A percentile compares a stretch with the other conserved stretches of the same genome.
phyloP scores from a whole-genome alignment of 1,140 invertebrate species.

The Nixonia krombeini region DNA sequence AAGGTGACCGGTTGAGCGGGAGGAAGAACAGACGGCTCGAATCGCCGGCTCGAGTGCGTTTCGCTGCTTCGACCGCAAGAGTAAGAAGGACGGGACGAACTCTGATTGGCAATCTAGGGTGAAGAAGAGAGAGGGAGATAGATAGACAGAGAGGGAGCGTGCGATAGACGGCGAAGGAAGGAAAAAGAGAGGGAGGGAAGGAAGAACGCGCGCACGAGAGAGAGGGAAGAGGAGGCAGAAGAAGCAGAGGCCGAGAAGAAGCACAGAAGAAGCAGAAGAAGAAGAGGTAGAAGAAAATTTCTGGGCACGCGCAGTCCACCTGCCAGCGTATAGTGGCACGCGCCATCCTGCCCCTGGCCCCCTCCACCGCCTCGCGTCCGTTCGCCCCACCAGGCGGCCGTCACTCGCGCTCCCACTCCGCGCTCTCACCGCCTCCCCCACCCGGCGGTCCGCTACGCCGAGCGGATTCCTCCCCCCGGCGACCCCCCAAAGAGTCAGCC shows the following conservation, averaged over 20 bases:
- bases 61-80: too few relatives aligned
- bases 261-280: slow-evolving; percentile 6
- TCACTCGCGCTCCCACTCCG: slow-evolving; percentile 33
- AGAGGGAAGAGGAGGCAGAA: slow-evolving; percentile 21
- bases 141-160: background rate
- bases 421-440: slow-evolving; percentile 49
- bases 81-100: too few relatives aligned
- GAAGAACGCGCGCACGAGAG: slow-evolving; percentile 18
- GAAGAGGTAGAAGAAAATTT: slow-evolving; percentile 51
- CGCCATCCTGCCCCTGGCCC: slow-evolving; percentile 56
- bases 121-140: background rate
- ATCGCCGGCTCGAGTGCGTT: too few relatives aligned
- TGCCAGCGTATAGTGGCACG: slow-evolving; percentile 68
- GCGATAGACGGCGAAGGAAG: background rate
- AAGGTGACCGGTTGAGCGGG: too few relatives aligned
- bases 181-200: slow-evolving; percentile 8
- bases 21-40: too few relatives aligned
- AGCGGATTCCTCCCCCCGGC: slow-evolving; percentile 4
- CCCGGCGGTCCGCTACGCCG: slow-evolving; percentile 53
- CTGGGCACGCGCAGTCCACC: slow-evolving; percentile 70
- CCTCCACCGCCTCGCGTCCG: slow-evolving; percentile 14
- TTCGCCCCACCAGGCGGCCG: slow-evolving; percentile 7
- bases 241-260: slow-evolving; percentile 17
- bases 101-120: background rate
- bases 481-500: slow-evolving; percentile 12